Evolutionary conservation across 30 jellyfish, hydroid and myxozoan species (phyloP).

Genomic region (Mastigias papua): DNA sequence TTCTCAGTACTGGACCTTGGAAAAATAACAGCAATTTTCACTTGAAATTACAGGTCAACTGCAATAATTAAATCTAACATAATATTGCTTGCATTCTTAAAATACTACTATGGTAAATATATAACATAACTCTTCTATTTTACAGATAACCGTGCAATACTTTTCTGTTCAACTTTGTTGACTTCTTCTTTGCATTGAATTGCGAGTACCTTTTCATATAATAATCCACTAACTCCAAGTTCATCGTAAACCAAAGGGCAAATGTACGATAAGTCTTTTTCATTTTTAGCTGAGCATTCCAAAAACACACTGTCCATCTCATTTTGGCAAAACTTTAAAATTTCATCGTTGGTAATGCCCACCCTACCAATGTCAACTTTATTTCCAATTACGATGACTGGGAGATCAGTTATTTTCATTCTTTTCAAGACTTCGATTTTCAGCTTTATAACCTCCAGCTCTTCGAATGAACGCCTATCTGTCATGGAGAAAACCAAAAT

Average conservation of each 20-base stretch:
- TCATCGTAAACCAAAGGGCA: constrained; percentile 29
- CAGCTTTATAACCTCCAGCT: constrained; percentile 16
- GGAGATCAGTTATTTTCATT: constrained; percentile 6
- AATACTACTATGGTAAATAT: no score
- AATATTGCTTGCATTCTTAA: not conserved
- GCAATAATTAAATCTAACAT: not conserved
- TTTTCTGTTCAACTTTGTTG: not conserved
- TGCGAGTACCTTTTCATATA: constrained; percentile 21
- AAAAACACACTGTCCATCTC: constrained; percentile 53
- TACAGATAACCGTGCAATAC: not conserved
- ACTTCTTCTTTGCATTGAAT: constrained; percentile 41
- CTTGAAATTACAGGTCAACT: not conserved
- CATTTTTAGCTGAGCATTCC: constrained; percentile 44
- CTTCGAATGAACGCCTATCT: constrained; percentile 45
- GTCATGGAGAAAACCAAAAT: constrained; percentile 50
- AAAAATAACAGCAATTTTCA: not conserved
- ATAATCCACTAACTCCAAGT: constrained; percentile 41
- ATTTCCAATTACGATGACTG: constrained; percentile 57
- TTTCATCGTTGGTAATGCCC: constrained; percentile 16
- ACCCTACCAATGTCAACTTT: constrained; percentile 14
- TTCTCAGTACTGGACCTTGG: not conserved
- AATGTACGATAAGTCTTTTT: constrained; percentile 18
- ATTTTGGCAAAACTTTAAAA: constrained; percentile 14
- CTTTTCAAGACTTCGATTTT: constrained; percentile 32
- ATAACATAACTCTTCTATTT: no score